Conservation (phyloP, 2,113 vertebrate genomes). For the Brachirus orientalis region DNA sequence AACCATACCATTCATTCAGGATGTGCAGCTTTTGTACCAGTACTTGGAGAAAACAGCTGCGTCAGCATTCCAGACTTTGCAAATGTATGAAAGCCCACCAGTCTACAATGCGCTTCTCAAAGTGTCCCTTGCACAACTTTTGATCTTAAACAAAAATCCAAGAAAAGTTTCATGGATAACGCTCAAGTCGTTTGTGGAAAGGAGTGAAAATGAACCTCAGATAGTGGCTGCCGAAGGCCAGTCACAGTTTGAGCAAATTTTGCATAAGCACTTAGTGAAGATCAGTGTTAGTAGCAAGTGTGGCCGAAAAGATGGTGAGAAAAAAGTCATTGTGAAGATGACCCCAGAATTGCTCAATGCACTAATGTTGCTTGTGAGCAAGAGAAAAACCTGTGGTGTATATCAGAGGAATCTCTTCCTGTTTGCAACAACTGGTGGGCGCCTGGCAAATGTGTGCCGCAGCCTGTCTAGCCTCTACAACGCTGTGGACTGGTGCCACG, state of each 20-base stretch:
- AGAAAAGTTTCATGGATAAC: constrained; percentile 27
- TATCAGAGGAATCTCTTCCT: constrained; percentile 36
- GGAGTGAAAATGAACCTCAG: neutral
- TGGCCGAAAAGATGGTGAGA: neutral
- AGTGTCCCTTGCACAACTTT: constrained; percentile 20
- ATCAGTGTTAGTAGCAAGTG: constrained; percentile 7
- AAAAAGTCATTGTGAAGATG: constrained; percentile 19
- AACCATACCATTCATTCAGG: constrained; percentile 40
- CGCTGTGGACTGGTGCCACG: constrained; percentile 15
- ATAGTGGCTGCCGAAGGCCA: neutral
- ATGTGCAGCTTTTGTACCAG: constrained; percentile 44
- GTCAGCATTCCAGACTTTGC: constrained; percentile 30
- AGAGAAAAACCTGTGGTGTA: constrained; percentile 44
- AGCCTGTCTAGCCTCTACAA: neutral
- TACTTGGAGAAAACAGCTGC: constrained; percentile 1
- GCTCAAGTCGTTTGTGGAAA: constrained; percentile 42
- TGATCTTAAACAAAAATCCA: constrained; percentile 34
- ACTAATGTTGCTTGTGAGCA: constrained; percentile 26
- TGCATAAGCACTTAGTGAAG: constrained; percentile 17
- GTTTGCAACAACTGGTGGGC: constrained; percentile 36
- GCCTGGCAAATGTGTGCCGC: neutral
- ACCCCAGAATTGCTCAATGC: constrained; percentile 37
- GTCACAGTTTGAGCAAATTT: constrained; percentile 43
- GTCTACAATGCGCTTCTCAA: constrained; percentile 46
- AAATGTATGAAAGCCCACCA: constrained; percentile 11